phyloP scores from a whole-genome alignment of 1,140 invertebrate genomes.

The Hylaeus volcanicus region DNA sequence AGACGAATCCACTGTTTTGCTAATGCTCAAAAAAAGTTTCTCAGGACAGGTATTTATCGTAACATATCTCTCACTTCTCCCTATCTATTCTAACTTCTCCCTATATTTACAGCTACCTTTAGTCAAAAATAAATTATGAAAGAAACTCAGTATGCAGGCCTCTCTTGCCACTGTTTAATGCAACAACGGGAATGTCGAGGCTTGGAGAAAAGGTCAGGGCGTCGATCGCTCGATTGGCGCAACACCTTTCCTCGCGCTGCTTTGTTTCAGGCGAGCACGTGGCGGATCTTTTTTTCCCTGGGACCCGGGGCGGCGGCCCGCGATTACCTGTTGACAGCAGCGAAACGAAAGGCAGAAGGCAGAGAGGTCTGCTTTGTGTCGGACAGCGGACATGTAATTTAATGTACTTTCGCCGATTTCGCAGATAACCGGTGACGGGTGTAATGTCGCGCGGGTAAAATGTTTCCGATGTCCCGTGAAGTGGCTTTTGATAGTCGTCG shows the following conservation, averaged over 20 bases:
- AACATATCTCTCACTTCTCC: too few relatives aligned
- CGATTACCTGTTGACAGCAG: conserved; percentile 40
- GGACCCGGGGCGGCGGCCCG: background rate
- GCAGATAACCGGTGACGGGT: conserved; percentile 36
- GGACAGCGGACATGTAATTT: conserved; percentile 39
- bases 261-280: background rate
- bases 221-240: background rate
- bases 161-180: too few relatives aligned
- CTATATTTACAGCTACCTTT: too few relatives aligned
- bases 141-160: too few relatives aligned
- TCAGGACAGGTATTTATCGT: too few relatives aligned
- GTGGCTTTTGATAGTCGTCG: conserved; percentile 36
- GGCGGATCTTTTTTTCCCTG: background rate
- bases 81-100: too few relatives aligned
- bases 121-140: too few relatives aligned
- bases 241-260: background rate
- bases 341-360: conserved; percentile 19
- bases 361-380: conserved; percentile 4
- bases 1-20: too few relatives aligned
- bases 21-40: too few relatives aligned
- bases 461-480: conserved; percentile 41
- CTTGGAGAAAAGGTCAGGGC: background rate
- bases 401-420: conserved; percentile 39
- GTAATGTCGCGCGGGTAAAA: conserved; percentile 41
- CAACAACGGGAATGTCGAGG: too few relatives aligned